Evolutionary conservation across 92 coral and sea anemone genomes (phyloP), one percentile per base, ranked within the genome.

Genomic region (Zoanthus gigantus): DNA sequence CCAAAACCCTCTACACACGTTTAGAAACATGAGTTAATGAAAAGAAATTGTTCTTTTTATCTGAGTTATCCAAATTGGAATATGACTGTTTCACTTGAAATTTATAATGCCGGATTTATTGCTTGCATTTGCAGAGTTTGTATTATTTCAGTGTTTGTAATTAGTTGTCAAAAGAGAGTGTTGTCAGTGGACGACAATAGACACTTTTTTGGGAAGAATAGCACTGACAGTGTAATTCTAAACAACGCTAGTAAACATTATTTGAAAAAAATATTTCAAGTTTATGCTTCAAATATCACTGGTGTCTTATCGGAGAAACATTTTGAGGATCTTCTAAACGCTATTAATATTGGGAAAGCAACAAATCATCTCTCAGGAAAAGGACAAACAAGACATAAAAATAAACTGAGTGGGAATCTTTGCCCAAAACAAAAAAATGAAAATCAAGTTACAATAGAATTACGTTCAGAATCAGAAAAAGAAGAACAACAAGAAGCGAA

Each of bases 241-340:
- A 88, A 77, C 72, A 17, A 63, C 34, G 83, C 91, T 30, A 91
- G 86, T 66, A 83, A 76, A 37, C 57, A 76, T 68, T 91, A 82
- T 45, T 76, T 91, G 83, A 89, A 56, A 14, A 66, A 87, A 77
- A 83, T 91, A 68, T 91, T 91, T 83, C 84, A 81, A 63, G 85
- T 71, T 4, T 91, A 88, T 83, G 79, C 91, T 76, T 86, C 86
- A 10, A 91, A 91, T 47, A 37, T 73, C 9, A 76, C 93, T 11
- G 89, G 79, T 23, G 83, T 18, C 50, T 88, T 91, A 74, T 58
- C 89, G 63, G 84, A 76, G 61, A 60, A 52, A 45, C 68, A 91
- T 60, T 88, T 91, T 71, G 75, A 88, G 17, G 91, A 88, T 77
- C 69, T 91, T n/a, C 74, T 91, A 16, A 56, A 54, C n/a, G 91